Base-by-base conservation (phyloP, 2,797 vertebrate species). In the Pempheris klunzingeri region DNA sequence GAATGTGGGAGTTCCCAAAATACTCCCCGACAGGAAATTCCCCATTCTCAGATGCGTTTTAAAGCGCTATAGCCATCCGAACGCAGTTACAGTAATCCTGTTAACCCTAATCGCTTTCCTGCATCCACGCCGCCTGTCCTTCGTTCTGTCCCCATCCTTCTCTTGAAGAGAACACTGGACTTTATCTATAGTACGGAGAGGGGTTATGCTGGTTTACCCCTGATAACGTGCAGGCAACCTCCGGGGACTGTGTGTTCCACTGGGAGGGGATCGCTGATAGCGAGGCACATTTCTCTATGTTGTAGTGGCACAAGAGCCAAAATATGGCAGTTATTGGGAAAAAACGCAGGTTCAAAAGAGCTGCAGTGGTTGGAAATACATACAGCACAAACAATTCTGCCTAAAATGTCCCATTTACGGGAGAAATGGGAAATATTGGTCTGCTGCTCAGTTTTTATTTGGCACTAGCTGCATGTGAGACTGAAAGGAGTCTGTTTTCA, bases 11-110 rank as follows among this genome's bases (percentile, higher is more conserved):
- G 93, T 94, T 95, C 92, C 91, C 84, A 91, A 95, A 95, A 95
- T 95, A 94, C 91, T 87, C 89, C 53, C 69, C 12, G 74, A 91
- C 94, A 95, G 94, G 95, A 96, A 95, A 95, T 96, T 94, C 94
- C 94, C 90, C 92, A 92, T 94, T 94, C 91, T 92, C 87, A 85
- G 84, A 83, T 62, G 73, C 71, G 66, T 93, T 93, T 93, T 90
- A 89, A 92, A 92, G 86, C 87, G 89, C 91, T 74, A 79, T 69
- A 74, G 74, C 84, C 85, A 82, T 90, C 81, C 68, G 50, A 92
- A 90, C 80, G 81, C 81, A 87, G 88, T 90, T 92, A 89, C 86
- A 93, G 92, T 95, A 92, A 95, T 94, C 94, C 91, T 92, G 92
- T 94, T 95, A 95, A 91, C 85, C 71, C 87, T 93, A 93, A 95